A percentile compares a stretch with the other conserved stretches of the same genome.
These are phyloP conservation scores for Samia ricini DNA, from an alignment of 1,140 invertebrate genomes.

Conservation along the genomic window DNA sequence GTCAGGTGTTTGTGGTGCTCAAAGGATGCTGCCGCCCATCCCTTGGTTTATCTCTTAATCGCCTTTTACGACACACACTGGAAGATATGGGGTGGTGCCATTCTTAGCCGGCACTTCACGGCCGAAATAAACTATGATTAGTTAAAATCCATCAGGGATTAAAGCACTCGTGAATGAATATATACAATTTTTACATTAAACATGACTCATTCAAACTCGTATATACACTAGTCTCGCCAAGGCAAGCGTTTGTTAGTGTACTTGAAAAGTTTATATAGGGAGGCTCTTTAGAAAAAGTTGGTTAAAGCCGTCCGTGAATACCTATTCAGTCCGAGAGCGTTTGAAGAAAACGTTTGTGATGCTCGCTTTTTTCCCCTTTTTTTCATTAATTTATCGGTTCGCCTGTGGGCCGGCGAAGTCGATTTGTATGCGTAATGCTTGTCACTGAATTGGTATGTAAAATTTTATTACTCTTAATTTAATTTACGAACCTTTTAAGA, in stretches of 20 bases:
- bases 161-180: background rate
- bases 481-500: background rate
- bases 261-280: conserved; percentile 10
- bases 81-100: too few relatives aligned
- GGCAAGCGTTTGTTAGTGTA: conserved; percentile 11
- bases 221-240: conserved; percentile 5
- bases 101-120: too few relatives aligned
- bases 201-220: background rate
- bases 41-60: too few relatives aligned
- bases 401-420: background rate
- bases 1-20: too few relatives aligned
- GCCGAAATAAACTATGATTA: too few relatives aligned
- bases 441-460: background rate
- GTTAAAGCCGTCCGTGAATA: conserved; percentile 7
- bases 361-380: background rate
- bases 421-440: background rate
- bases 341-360: conserved; percentile 7
- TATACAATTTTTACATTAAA: background rate
- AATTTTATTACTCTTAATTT: background rate
- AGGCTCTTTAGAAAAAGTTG: conserved; percentile 5
- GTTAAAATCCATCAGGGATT: background rate
- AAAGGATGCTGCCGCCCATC: too few relatives aligned
- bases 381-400: background rate
- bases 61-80: too few relatives aligned
- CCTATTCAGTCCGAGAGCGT: conserved; percentile 5